A percentile compares a stretch with the other conserved stretches of the same genome.
phyloP scores from a whole-genome alignment of 1,140 invertebrate species.

The Drosophila nannoptera region DNA sequence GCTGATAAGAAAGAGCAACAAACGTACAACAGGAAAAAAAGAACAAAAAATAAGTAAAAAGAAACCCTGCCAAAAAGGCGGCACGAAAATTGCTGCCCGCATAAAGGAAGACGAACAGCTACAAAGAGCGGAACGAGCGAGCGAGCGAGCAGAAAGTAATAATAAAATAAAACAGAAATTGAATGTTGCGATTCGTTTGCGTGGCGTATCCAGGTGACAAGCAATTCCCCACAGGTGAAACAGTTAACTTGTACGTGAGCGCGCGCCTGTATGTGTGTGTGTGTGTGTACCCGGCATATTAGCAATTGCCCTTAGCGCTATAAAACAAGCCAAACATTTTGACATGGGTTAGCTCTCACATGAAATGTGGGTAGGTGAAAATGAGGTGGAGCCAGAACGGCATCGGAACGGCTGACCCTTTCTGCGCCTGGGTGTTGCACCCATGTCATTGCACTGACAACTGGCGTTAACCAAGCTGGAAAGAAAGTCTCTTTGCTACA shows the following conservation, averaged over 20 bases:
- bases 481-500: conserved; percentile 59
- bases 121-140: background rate
- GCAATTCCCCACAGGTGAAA: conserved; percentile 68
- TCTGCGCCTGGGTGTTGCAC: conserved; percentile 70
- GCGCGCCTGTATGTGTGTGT: conserved; percentile 1
- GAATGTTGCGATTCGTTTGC: conserved; percentile 59
- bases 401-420: conserved; percentile 40
- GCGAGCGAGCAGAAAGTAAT: conserved; percentile 22
- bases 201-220: conserved; percentile 58
- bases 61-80: conserved; percentile 37
- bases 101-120: conserved; percentile 37
- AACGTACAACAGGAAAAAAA: conserved; percentile 24
- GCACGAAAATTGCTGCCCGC: conserved; percentile 60
- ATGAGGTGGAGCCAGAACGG: conserved; percentile 29
- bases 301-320: conserved; percentile 69
- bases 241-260: conserved; percentile 17
- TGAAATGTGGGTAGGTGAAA: conserved; percentile 58
- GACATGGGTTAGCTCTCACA: conserved; percentile 54
- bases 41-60: background rate
- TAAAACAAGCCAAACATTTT: conserved; percentile 67
- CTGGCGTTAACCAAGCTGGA: conserved; percentile 58
- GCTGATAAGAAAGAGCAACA: conserved; percentile 63
- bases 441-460: conserved; percentile 64
- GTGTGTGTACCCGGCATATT: conserved; percentile 37
- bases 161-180: conserved; percentile 63